These are phyloP conservation scores for Toxostoma redivivum DNA, from an alignment of 2,113 vertebrate genomes.

Conservation along the genomic window DNA sequence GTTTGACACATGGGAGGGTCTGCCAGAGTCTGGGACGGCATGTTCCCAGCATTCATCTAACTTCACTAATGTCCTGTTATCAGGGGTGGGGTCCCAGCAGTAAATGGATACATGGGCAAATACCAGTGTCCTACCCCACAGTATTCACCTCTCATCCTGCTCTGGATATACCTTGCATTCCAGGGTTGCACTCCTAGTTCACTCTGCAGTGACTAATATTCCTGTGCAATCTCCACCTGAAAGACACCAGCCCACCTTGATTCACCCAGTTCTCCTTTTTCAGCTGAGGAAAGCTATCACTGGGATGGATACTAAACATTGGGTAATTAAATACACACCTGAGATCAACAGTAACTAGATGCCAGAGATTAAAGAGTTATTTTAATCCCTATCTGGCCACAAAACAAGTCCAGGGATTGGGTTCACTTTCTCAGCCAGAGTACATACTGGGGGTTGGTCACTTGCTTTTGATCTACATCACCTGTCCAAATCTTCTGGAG, in stretches of 20 bases:
- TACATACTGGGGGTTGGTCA: background rate
- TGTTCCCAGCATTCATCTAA: background rate
- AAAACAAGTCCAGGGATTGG: background rate
- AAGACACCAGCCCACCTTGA: background rate
- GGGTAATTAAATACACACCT: background rate
- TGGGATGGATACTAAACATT: background rate
- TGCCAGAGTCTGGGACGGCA: background rate
- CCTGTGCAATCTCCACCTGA: background rate
- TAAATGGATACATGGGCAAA: background rate
- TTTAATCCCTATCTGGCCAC: background rate
- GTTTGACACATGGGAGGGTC: rapidly evolving
- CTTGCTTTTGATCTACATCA: background rate
- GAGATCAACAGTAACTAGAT: background rate
- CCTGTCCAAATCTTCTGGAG: background rate
- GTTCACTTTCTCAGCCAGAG: background rate
- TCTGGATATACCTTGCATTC: background rate
- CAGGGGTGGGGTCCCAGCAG: rapidly evolving
- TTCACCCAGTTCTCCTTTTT: background rate
- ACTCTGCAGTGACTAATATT: background rate
- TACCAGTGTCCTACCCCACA: background rate
- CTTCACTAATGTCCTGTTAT: rapidly evolving
- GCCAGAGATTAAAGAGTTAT: background rate
- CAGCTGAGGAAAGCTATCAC: background rate
- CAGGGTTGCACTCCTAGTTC: background rate
- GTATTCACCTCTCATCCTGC: background rate